Base-by-base conservation (phyloP, 2,888 invertebrate species). In the Pseudococcus longispinus region DNA sequence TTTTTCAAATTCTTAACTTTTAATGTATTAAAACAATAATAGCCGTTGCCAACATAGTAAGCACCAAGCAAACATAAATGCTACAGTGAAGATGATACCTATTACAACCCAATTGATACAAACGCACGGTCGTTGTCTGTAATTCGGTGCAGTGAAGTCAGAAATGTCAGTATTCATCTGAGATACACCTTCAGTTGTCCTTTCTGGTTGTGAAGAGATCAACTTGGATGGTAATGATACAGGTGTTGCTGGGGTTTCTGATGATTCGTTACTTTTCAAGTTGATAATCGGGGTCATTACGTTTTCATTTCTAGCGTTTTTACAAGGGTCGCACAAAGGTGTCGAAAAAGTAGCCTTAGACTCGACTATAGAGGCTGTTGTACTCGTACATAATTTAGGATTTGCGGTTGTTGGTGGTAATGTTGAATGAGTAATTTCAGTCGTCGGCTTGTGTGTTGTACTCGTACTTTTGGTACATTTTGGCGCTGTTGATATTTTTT, bases 1-100 rank as follows among this genome's bases (percentile, higher is more conserved):
- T n/a, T n/a, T n/a, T n/a, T n/a, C n/a, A n/a, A n/a, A n/a, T n/a
- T n/a, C n/a, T n/a, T n/a, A n/a, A n/a, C n/a, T n/a, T n/a, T n/a
- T n/a, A n/a, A n/a, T n/a, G n/a, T 6, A 32, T 37, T 74, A 74
- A 74, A 74, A 32, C 32, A 74, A 5, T 18, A 74, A 18, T 3
- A 74, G 18, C 4, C 74, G 2, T 20, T 74, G 74, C 74, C 74
- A 74, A 74, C 74, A 74, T 18, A 32, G 29, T 37, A 74, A 74
- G 18, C 74, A 74, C 74, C 74, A 74, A 18, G 74, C 74, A 74
- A 74, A 74, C 9, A 74, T 4, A 74, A 74, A 74, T 32, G 74
- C 74, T 32, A 74, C 74, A 8, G 18, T 74, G n/a, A 74, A 74
- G 13, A 74, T 74, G 32, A 74, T 8, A 18, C 15, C 29, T 15